Evolutionary conservation across 2,113 vertebrate species (phyloP).

Genomic region (Isurus oxyrinchus): DNA sequence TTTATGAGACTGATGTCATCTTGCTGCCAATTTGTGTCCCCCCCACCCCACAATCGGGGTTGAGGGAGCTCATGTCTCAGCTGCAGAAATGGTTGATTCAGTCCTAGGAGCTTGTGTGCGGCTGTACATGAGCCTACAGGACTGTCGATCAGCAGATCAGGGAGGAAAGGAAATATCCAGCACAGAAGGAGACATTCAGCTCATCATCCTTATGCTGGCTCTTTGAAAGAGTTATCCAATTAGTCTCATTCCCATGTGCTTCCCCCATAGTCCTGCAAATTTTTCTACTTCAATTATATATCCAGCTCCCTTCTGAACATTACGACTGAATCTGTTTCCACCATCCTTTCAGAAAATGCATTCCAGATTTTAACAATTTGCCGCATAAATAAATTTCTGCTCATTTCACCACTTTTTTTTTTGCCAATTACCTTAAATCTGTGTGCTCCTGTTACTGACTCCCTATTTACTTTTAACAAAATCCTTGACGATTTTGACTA

Average conservation of each 20-base stretch:
- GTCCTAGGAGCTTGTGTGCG: not conserved
- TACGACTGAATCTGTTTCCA: not conserved
- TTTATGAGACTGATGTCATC: not conserved
- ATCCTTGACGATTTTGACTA: not conserved
- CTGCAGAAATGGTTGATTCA: not conserved
- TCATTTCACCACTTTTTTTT: not conserved
- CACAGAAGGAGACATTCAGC: not conserved
- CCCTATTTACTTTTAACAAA: no score
- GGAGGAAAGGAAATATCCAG: not conserved
- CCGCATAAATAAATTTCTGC: not conserved
- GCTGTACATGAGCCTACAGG: not conserved
- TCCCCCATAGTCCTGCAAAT: not conserved
- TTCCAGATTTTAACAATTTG: not conserved
- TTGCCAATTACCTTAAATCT: not conserved
- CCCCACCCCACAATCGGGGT: not conserved
- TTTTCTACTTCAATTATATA: not conserved
- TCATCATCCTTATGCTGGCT: not conserved
- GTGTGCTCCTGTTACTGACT: not conserved
- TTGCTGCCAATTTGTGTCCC: not conserved
- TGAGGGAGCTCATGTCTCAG: not conserved
- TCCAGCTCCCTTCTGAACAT: not conserved
- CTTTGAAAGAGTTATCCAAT: not conserved
- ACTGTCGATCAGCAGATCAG: not conserved
- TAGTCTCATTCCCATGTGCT: not conserved
- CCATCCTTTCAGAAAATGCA: not conserved